phyloP scores from a whole-genome alignment of 2,797 vertebrate species.

The Helarctos malayanus region DNA sequence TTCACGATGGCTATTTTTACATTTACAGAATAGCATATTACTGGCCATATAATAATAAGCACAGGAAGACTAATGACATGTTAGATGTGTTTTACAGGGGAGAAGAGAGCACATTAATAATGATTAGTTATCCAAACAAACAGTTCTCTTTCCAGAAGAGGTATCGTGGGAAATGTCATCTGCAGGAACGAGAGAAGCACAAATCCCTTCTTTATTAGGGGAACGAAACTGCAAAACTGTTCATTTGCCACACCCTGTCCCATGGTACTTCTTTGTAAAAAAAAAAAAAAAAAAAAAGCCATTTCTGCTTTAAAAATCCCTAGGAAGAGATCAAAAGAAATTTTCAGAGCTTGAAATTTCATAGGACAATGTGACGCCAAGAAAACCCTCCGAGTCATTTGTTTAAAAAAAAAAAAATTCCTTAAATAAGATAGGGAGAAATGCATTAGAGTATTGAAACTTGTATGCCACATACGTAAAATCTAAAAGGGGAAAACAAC shows the following conservation, averaged over 20 bases:
- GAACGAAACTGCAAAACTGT: neutral
- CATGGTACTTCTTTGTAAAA: neutral
- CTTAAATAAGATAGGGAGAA: neutral
- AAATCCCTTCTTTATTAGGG: neutral
- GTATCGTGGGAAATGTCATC: too few relatives aligned
- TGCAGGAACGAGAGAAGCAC: fast-evolving
- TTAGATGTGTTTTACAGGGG: neutral
- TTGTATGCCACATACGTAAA: neutral
- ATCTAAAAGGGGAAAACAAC: neutral
- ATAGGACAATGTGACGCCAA: neutral
- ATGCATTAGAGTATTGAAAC: neutral
- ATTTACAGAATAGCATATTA: fast-evolving
- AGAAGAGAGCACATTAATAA: neutral
- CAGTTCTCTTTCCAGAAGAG: too few relatives aligned
- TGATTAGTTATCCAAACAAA: neutral
- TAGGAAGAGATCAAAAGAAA: neutral
- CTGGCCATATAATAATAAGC: neutral
- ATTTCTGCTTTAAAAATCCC: neutral
- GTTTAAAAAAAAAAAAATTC: neutral
- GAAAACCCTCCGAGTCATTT: neutral
- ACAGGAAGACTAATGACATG: fast-evolving
- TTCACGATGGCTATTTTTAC: neutral
- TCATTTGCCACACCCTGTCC: too few relatives aligned
- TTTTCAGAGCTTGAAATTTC: neutral
- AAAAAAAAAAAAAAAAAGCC: neutral